These are phyloP conservation scores for Thomomys bottae DNA, from an alignment of 2,113 vertebrate genomes.

Conservation along the genomic window DNA sequence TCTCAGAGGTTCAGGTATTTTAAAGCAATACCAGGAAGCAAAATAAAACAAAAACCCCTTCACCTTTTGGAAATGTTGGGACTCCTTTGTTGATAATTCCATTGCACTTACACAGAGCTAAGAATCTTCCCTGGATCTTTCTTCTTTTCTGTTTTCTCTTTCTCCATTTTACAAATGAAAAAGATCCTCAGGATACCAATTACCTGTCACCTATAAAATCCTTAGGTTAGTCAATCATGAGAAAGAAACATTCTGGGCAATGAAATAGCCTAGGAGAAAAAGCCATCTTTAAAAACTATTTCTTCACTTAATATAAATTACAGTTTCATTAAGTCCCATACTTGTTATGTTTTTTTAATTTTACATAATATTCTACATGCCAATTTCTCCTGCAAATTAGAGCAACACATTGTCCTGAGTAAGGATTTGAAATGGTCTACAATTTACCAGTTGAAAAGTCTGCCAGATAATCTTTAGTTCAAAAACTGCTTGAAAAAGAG, in stretches of 20 bases:
- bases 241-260: constrained; percentile 5
- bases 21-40: neutral
- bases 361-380: too few relatives aligned
- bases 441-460: neutral
- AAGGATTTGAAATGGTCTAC: neutral
- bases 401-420: neutral
- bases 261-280: neutral
- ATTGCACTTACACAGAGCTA: neutral
- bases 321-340: neutral
- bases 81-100: neutral
- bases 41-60: neutral
- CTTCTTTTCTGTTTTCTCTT: too few relatives aligned
- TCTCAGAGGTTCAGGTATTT: neutral
- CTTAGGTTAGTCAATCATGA: neutral
- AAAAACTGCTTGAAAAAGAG: neutral
- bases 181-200: too few relatives aligned
- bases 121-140: neutral
- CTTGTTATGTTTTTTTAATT: neutral
- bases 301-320: neutral
- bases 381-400: neutral
- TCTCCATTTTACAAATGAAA: too few relatives aligned
- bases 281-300: neutral
- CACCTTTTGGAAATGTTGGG: neutral
- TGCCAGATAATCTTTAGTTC: neutral
- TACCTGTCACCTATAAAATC: neutral